Evolutionary conservation across 1,140 invertebrate species (phyloP).

Genomic region (Caenorhabditis inopinata): DNA sequence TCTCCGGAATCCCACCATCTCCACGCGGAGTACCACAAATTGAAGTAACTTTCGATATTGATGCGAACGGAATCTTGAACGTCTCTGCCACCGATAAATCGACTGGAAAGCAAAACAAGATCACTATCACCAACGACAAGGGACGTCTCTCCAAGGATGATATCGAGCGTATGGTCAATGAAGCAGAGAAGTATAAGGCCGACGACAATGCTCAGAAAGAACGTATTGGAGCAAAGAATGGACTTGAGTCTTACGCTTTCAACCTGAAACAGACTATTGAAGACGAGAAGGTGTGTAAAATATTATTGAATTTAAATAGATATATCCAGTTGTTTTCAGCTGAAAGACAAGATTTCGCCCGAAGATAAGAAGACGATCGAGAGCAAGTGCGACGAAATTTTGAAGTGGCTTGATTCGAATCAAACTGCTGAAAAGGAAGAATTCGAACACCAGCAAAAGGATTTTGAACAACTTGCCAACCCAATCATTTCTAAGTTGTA

Average conservation of each 20-base stretch:
- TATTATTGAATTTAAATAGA: neutral
- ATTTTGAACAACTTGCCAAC: too few species aligned
- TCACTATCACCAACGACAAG: constrained; percentile 91
- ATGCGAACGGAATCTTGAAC: constrained; percentile 70
- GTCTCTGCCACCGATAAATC: constrained; percentile 71
- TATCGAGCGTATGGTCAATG: constrained; percentile 94
- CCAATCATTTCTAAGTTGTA: too few species aligned
- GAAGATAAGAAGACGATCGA: constrained; percentile 81
- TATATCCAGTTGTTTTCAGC: constrained; percentile 31
- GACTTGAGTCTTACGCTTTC: constrained; percentile 92
- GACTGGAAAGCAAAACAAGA: constrained; percentile 94
- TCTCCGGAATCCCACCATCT: constrained; percentile 72
- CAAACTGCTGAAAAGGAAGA: too few species aligned
- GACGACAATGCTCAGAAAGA: constrained; percentile 89
- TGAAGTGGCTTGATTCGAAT: too few species aligned
- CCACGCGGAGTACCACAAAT: constrained; percentile 73
- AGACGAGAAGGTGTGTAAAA: constrained; percentile 70
- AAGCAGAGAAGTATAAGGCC: constrained; percentile 86
- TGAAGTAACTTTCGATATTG: constrained; percentile 73
- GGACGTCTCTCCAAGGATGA: constrained; percentile 89
- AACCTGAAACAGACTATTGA: constrained; percentile 80
- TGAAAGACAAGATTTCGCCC: constrained; percentile 74
- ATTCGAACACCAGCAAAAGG: too few species aligned
- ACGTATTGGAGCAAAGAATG: constrained; percentile 81
- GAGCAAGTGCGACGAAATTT: too few species aligned